These are phyloP conservation scores for Gorsachius magnificus DNA, from an alignment of 2,797 vertebrate genomes.

Conservation along the genomic window DNA sequence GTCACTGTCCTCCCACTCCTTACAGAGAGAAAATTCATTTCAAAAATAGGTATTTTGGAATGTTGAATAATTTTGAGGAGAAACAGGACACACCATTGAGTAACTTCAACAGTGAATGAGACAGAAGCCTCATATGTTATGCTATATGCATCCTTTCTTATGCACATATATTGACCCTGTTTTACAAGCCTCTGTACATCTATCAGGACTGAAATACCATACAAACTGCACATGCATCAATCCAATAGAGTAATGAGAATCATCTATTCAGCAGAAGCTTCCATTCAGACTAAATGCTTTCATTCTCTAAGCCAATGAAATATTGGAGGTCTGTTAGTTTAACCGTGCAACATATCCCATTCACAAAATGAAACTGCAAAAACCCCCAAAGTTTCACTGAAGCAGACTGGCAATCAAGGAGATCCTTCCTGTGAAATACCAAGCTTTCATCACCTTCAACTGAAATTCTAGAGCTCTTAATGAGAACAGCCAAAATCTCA, in stretches of 20 bases:
- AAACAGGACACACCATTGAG: slow-evolving; percentile 7
- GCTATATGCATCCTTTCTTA: not conserved
- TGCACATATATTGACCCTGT: not conserved
- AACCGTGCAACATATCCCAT: not conserved
- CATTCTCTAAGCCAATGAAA: slow-evolving; percentile 7
- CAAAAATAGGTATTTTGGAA: slow-evolving; percentile 1
- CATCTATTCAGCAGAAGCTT: slow-evolving; percentile 31
- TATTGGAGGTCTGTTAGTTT: not conserved
- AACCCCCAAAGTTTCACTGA: not conserved
- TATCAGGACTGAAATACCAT: not conserved
- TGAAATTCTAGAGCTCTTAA: not conserved
- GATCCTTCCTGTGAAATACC: slow-evolving; percentile 3
- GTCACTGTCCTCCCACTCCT: not conserved
- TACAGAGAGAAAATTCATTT: not conserved
- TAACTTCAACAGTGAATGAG: not conserved
- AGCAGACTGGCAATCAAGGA: not conserved
- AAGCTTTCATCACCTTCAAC: slow-evolving; percentile 19
- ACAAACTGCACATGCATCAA: not conserved
- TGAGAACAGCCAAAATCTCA: not conserved
- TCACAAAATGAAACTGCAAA: slow-evolving; percentile 29
- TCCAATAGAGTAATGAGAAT: not conserved
- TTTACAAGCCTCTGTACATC: slow-evolving; percentile 3
- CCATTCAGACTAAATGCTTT: slow-evolving; percentile 23
- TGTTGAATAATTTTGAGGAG: not conserved
- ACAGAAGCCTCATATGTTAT: not conserved